Conservation (phyloP, 2,888 invertebrate species). For the Buathra laborator region DNA sequence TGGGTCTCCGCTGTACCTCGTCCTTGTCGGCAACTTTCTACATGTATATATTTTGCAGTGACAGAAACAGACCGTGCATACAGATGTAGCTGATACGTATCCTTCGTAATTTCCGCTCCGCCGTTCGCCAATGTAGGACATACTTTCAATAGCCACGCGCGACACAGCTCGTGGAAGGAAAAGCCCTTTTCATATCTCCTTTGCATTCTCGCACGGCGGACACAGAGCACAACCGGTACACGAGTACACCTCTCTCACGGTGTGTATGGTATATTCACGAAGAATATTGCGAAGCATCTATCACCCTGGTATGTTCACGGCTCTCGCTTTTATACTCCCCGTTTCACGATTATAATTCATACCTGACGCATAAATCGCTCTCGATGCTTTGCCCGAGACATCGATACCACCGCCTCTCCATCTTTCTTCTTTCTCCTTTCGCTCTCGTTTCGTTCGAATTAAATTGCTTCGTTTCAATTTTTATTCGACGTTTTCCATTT, state of each 20-base stretch:
- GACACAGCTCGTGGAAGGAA: background rate
- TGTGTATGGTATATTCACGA: slow-evolving; percentile 19
- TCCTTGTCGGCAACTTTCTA: background rate
- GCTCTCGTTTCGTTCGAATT: slow-evolving; percentile 23
- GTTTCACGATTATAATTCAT: slow-evolving; percentile 62
- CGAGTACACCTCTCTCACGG: slow-evolving; percentile 25
- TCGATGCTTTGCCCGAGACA: slow-evolving; percentile 36
- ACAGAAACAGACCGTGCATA: slow-evolving; percentile 34
- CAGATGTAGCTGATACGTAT: slow-evolving; percentile 46
- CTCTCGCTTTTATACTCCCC: slow-evolving; percentile 33
- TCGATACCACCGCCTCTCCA: slow-evolving; percentile 38
- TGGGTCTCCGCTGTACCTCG: background rate
- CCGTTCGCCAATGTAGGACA: slow-evolving; percentile 29
- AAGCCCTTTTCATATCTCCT: slow-evolving; percentile 48
- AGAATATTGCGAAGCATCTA: slow-evolving; percentile 66
- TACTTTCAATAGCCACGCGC: slow-evolving; percentile 58
- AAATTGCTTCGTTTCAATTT: slow-evolving; percentile 46
- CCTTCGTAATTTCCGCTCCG: slow-evolving; percentile 53
- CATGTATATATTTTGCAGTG: slow-evolving; percentile 32
- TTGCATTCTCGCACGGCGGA: slow-evolving; percentile 31
- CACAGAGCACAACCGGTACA: slow-evolving; percentile 14
- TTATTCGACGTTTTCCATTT: background rate
- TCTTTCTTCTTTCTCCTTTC: background rate
- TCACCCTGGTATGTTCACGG: slow-evolving; percentile 33
- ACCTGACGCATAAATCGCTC: slow-evolving; percentile 60